Conservation (phyloP, 2,113 vertebrate genomes). For the Phaethornis superciliosus region DNA sequence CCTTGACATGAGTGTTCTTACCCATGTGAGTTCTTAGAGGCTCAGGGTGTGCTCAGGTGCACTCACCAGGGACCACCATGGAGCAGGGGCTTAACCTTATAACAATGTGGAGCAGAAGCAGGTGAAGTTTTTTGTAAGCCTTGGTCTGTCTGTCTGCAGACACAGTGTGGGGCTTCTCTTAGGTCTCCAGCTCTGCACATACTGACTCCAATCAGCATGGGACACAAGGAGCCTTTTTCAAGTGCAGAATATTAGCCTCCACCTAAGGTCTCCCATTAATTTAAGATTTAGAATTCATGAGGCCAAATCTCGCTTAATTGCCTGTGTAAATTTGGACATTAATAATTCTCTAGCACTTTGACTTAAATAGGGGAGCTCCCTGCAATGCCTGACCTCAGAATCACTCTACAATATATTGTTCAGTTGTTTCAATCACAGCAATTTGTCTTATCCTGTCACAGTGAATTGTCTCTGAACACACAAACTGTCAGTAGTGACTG, state of each 20-base stretch:
- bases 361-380: slow-evolving; percentile 6
- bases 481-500: neutral
- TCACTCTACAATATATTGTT: neutral
- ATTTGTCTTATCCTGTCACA: neutral
- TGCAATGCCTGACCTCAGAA: neutral
- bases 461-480: neutral
- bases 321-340: slow-evolving; percentile 1
- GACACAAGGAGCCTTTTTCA: neutral
- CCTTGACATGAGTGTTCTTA: neutral
- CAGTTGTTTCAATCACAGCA: neutral
- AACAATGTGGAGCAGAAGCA: neutral
- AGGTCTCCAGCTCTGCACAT: neutral
- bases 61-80: neutral
- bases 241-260: neutral
- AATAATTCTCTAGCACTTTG: slow-evolving; percentile 13
- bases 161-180: accelerated
- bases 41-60: neutral
- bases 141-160: neutral
- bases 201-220: neutral
- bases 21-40: neutral
- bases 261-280: neutral
- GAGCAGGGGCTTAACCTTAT: too few relatives aligned
- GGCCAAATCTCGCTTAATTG: slow-evolving; percentile 22
- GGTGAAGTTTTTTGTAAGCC: neutral
- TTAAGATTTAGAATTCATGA: neutral